These are phyloP conservation scores for Myathropa florea DNA, from an alignment of 2,888 invertebrate species.

Conservation along the genomic window DNA sequence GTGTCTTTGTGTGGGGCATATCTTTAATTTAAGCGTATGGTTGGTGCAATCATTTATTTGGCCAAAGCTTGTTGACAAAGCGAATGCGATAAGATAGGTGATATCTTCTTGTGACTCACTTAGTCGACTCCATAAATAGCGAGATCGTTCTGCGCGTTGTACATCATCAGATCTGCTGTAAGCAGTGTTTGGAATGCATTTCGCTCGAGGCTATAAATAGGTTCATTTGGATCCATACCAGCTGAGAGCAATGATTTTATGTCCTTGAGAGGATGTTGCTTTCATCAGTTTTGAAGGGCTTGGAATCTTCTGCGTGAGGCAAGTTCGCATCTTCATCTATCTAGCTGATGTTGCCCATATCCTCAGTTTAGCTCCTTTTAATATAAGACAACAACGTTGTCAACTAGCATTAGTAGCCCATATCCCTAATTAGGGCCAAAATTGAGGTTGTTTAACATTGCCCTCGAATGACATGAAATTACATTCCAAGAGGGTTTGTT, in stretches of 20 bases:
- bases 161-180: neutral
- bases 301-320: too few relatives aligned
- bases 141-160: neutral
- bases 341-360: too few relatives aligned
- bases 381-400: too few relatives aligned
- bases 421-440: too few relatives aligned
- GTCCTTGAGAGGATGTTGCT: neutral
- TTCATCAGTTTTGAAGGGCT: neutral
- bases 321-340: too few relatives aligned
- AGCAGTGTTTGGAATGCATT: neutral
- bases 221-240: neutral
- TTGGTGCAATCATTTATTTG: neutral
- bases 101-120: neutral
- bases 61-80: neutral
- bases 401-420: too few relatives aligned
- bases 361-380: too few relatives aligned
- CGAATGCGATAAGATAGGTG: neutral
- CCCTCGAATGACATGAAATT: too few relatives aligned
- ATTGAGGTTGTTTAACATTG: too few relatives aligned
- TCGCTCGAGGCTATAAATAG: neutral
- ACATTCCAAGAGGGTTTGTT: too few relatives aligned
- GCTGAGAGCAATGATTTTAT: neutral
- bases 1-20: neutral
- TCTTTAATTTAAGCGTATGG: neutral
- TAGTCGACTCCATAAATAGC: neutral